These are phyloP conservation scores for Ptilodon capucinus DNA, from an alignment of 2,888 invertebrate genomes.

Conservation along the genomic window DNA sequence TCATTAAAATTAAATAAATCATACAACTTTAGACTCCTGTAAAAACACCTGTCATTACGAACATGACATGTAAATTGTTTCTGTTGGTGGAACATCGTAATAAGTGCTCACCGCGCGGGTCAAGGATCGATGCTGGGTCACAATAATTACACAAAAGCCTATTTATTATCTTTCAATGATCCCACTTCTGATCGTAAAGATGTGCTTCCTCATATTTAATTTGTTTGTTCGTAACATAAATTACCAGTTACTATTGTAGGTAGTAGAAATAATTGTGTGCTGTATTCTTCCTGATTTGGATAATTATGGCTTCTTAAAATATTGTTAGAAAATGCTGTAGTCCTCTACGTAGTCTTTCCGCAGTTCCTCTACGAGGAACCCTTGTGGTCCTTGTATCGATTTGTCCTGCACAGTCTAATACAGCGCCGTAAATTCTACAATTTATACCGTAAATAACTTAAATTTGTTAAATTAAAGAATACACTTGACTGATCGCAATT, in stretches of 20 bases:
- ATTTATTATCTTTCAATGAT: slow-evolving; percentile 12
- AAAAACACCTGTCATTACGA: slow-evolving; percentile 10
- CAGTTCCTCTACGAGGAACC: too few relatives aligned
- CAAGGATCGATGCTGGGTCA: slow-evolving; percentile 29
- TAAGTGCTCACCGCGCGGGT: slow-evolving; percentile 12
- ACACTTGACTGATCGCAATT: too few relatives aligned
- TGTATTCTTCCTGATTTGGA: background rate
- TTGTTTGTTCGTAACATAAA: slow-evolving; percentile 12
- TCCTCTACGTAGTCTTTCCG: too few relatives aligned
- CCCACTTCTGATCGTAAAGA: background rate
- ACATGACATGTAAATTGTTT: slow-evolving; percentile 25
- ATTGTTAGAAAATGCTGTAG: too few relatives aligned
- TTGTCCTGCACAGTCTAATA: too few relatives aligned
- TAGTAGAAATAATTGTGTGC: background rate
- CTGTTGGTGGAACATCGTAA: background rate
- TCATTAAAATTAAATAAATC: too few relatives aligned
- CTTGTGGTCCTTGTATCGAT: too few relatives aligned
- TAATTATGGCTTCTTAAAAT: too few relatives aligned
- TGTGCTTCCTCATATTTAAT: slow-evolving; percentile 25
- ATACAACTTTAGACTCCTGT: background rate
- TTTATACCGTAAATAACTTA: too few relatives aligned
- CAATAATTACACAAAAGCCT: slow-evolving; percentile 6
- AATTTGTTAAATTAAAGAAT: too few relatives aligned
- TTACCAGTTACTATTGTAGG: slow-evolving; percentile 9
- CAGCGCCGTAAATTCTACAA: too few relatives aligned